Base-by-base conservation (phyloP, 2,888 invertebrate species). In the Nomada hirtipes region DNA sequence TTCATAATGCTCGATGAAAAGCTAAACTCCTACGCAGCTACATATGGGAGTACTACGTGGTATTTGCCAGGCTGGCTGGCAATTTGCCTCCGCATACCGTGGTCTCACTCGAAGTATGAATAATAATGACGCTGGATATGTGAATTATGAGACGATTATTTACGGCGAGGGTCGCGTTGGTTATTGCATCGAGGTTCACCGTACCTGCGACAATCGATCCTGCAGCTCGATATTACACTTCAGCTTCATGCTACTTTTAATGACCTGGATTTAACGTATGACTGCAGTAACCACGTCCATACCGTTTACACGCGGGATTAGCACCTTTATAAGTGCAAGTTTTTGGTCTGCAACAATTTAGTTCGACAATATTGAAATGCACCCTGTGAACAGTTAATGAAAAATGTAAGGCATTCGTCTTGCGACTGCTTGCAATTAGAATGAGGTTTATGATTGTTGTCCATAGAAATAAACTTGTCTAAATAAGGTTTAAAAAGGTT, bases 61-160 rank as follows among this genome's bases (percentile, higher is more conserved):
- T 75, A 82, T 86, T 83, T 79, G 77, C 77, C 69, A 65, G 77
- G 68, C 78, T 75, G 78, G 78, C 71, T 88, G 87, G 89, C 87
- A 88, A 82, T 89, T 87, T 86, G 86, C 87, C 88, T 88, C 80
- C 57, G 84, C 82, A 79, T 77, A 88, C 72, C 80, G 82, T 60
- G 83, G 75, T 87, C 86, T 84, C 84, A 71, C 83, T 81, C 84
- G 50, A 86, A 86, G 86, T 88, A 88, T 87, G 87, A 87, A 87
- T 88, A 87, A 87, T 87, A 87, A 87, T 84, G 84, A 87, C 77
- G 80, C 80, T 83, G 82, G 79, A 88, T 86, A 88, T 82, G 83
- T 88, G 88, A 87, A 88, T 89, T 86, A 88, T 77, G 88, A 82
- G 87, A 86, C 87, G 87, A 87, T 87, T 88, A 87, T 87, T 88